Evolutionary conservation across 64 coral and sea anemone genomes (phyloP).

Genomic region (Hydrozoanthus tunicans): DNA sequence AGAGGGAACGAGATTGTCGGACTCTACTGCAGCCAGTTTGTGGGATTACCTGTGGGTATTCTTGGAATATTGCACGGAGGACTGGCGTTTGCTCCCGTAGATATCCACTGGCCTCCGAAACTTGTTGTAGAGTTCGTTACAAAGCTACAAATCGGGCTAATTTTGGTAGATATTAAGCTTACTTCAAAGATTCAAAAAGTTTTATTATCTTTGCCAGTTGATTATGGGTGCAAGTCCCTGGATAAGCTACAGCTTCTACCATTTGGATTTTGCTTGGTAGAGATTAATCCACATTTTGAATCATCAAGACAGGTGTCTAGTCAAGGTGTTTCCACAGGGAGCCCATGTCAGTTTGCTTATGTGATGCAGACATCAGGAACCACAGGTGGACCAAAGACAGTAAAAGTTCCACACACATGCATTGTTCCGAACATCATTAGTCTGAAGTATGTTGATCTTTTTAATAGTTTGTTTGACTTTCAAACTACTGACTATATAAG

Average conservation of each 20-base stretch:
- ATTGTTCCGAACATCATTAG: slow-evolving; percentile 92
- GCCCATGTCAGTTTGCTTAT: slow-evolving; percentile 50
- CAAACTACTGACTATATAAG: too few relatives aligned
- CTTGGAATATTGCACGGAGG: slow-evolving; percentile 65
- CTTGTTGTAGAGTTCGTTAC: slow-evolving; percentile 60
- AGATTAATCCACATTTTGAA: slow-evolving; percentile 15
- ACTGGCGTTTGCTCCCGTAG: slow-evolving; percentile 76
- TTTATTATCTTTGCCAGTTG: background rate
- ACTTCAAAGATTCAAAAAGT: slow-evolving; percentile 42
- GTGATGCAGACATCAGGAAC: slow-evolving; percentile 96
- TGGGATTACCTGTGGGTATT: slow-evolving; percentile 46
- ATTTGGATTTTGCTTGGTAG: slow-evolving; percentile 35
- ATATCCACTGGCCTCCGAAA: slow-evolving; percentile 56
- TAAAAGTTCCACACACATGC: slow-evolving; percentile 85
- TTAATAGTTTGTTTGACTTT: too few relatives aligned
- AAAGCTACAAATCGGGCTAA: slow-evolving; percentile 27
- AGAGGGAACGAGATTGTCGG: slow-evolving; percentile 51
- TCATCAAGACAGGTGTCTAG: background rate
- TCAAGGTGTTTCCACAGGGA: background rate
- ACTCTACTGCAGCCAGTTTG: slow-evolving; percentile 63
- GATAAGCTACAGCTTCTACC: background rate
- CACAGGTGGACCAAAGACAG: slow-evolving; percentile 80
- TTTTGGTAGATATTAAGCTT: slow-evolving; percentile 51
- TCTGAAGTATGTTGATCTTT: slow-evolving; percentile 35
- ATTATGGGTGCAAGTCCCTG: background rate